These are phyloP conservation scores for Cephus pulcher DNA, from an alignment of 2,888 invertebrate species.

Conservation along the genomic window DNA sequence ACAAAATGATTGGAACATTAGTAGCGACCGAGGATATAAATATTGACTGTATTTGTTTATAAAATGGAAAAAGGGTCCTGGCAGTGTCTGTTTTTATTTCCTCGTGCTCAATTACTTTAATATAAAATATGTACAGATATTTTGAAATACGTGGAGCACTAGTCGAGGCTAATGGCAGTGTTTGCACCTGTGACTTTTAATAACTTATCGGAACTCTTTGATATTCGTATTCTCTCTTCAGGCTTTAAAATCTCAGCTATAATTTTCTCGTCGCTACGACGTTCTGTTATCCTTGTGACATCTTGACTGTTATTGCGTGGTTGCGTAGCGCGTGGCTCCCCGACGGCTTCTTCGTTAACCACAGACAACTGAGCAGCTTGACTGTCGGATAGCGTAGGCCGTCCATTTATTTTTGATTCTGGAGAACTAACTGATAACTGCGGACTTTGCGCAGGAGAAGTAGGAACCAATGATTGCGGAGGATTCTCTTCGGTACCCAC, in stretches of 20 bases:
- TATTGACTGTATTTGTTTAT: not conserved
- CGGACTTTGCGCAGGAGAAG: conserved; percentile 28
- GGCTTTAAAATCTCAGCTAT: conserved; percentile 64
- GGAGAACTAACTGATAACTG: conserved; percentile 35
- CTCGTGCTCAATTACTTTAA: conserved; percentile 43
- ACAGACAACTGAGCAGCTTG: conserved; percentile 43
- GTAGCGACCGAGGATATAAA: not conserved
- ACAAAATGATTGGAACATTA: not conserved
- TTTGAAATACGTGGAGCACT: conserved; percentile 46
- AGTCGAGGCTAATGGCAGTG: conserved; percentile 65
- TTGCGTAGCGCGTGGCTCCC: conserved; percentile 35
- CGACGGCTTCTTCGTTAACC: conserved; percentile 44
- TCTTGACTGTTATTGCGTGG: conserved; percentile 35
- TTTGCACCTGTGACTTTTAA: conserved; percentile 60
- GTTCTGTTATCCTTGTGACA: conserved; percentile 34
- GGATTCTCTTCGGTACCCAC: conserved; percentile 40
- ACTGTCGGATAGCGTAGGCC: conserved; percentile 44
- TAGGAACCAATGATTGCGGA: conserved; percentile 29
- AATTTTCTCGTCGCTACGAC: conserved; percentile 60
- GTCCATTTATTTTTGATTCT: conserved; percentile 58
- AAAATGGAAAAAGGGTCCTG: conserved; percentile 5
- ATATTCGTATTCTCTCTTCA: conserved; percentile 54
- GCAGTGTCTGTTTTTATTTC: conserved; percentile 40
- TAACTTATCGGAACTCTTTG: conserved; percentile 54
- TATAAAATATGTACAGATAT: conserved; percentile 64